Evolutionary conservation across 2,113 vertebrate species (phyloP), one percentile per base, ranked within the genome.

Genomic region (Cacatua alba): DNA sequence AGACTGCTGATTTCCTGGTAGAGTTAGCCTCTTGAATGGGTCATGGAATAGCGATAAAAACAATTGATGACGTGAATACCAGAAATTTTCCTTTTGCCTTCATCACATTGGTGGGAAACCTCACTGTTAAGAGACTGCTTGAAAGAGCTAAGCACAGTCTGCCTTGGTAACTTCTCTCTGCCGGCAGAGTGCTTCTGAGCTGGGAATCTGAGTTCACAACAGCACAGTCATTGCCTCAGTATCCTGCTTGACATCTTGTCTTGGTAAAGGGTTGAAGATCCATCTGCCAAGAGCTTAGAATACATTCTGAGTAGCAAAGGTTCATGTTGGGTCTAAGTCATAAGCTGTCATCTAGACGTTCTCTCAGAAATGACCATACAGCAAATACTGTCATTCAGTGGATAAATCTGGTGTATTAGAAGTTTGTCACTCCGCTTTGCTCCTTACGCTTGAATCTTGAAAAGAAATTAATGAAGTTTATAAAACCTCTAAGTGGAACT

Each of bases 1-100:
- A 70, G 82, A 53, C 74, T 78, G 37, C 86, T 91, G 88, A 80
- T 92, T 97, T 98, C 95, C 96, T 95, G 92, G 57, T 91, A 75
- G 70, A 95, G 62, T 91, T 80, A 68, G 37, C 52, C 53, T 93
- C 84, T 74, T 76, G 51, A 95, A n/a, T 93, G 69, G 67, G 49
- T 76, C 78, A 87, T 92, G 75, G 82, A 83, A 63, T 94, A 86
- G 48, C 33, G 41, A 72, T 91, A 90, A 75, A 88, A 93, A 82
- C 72, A 95, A 46, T 76, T 90, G 29, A 49, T 94, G 80, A 85
- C 0, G 0, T n/a, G 53, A 95, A 71, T 80, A 65, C 71, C 79
- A 86, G 31, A 93, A 92, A 95, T 60, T 75, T 69, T 64, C 77
- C 41, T 78, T 94, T 80, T 68, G 20, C 51, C n/a, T 96, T 92